Percentiles rank a stretch among this genome's conserved stretches.
Evolutionary conservation across 2,797 vertebrate genomes (phyloP).

Genomic region (Periparus ater): DNA sequence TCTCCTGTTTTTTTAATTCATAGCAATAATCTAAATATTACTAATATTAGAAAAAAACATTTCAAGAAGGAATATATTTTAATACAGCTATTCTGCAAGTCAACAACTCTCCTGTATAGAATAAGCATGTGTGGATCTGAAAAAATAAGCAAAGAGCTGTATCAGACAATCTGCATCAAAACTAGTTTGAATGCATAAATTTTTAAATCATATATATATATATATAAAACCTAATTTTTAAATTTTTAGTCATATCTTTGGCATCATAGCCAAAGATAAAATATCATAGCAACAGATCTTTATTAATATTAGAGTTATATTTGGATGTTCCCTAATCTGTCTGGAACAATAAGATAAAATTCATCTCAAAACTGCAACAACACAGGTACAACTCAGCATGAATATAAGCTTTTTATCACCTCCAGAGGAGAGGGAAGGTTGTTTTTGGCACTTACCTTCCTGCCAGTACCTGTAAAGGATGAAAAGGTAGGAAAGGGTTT

Average conservation of each 20-base stretch:
- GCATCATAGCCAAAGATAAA: neutral
- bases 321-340: neutral
- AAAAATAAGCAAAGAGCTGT: neutral
- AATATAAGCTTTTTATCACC: neutral
- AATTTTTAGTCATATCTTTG: neutral
- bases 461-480: neutral
- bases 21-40: neutral
- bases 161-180: neutral
- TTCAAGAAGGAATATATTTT: neutral
- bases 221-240: neutral
- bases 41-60: neutral
- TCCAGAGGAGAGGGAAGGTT: neutral
- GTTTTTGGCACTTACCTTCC: neutral
- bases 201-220: neutral
- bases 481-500: neutral
- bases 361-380: neutral
- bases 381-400: neutral
- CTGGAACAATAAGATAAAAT: neutral
- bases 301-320: neutral
- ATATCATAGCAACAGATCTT: neutral
- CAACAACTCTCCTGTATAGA: neutral
- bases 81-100: neutral
- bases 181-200: neutral
- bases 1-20: neutral
- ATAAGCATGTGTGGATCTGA: neutral